These are phyloP conservation scores for Trididemnum miniatum DNA, from an alignment of 23 tunicate genomes.

Conservation along the genomic window DNA sequence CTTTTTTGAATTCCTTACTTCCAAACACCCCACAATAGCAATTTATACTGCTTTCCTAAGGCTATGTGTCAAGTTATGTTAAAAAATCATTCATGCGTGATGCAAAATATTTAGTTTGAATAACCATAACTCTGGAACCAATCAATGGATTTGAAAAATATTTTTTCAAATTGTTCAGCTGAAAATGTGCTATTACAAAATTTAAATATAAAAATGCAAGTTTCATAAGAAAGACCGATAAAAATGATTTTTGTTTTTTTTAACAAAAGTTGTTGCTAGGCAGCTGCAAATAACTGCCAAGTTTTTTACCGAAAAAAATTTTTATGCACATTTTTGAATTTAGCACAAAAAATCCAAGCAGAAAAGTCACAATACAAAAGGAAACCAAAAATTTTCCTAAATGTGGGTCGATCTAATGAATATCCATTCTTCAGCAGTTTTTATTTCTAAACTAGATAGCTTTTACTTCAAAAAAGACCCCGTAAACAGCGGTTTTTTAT, in stretches of 20 bases:
- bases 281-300: conserved; percentile 7
- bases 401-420: neutral
- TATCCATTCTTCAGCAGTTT: no score
- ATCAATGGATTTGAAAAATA: neutral
- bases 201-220: neutral
- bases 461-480: no score
- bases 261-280: conserved; percentile 2
- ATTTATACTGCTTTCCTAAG: neutral
- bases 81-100: conserved; percentile 3
- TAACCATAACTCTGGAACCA: neutral
- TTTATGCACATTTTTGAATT: neutral
- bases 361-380: neutral
- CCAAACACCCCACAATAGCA: neutral
- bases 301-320: neutral
- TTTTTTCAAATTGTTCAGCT: neutral
- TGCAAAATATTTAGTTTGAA: neutral
- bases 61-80: neutral
- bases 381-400: neutral
- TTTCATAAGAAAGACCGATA: neutral
- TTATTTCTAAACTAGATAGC: no score
- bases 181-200: neutral
- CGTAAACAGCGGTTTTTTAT: no score
- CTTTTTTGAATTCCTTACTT: neutral
- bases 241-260: neutral
- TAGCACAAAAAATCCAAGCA: conserved; percentile 2